Base-by-base conservation (phyloP, 2,113 vertebrate genomes). In the Serinus canaria region DNA sequence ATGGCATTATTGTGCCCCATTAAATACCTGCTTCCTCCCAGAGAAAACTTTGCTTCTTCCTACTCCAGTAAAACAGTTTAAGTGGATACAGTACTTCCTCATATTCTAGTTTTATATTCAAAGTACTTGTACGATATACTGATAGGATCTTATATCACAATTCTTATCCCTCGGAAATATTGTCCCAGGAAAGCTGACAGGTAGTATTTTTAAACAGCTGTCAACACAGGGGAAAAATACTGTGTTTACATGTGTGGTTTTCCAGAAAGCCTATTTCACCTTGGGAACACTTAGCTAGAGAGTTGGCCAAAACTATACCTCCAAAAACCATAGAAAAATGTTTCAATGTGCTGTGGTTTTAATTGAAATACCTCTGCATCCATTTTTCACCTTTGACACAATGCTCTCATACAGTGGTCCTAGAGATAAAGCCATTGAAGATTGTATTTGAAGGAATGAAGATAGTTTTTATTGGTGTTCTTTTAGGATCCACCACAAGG, bases 391-490 rank as follows among this genome's bases (percentile, higher is more conserved):
- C 56, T 95, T 90, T 58, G 67, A 84, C 64, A 49, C 76, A 79
- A 62, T 85, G 66, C 46, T 87, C 43, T 90, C 28, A 76, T 95
- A 41, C 62, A 84, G 81, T 79, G 88, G 93, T 94, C 93, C 92
- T 95, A 90, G 63, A 88, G 79, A 76, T 93, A 83, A 92, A 96
- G 63, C 56, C 69, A 43, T 75, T 92, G 82, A 96, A 74, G 90
- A 70, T 28, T 96, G 62, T 93, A 92, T 95, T 96, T 96, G 73
- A 89, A 94, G 62, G 83, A 93, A 69, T 97, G 91, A 95, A 95
- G 90, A 81, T 84, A 87, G 93, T 95, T 90, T 96, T 95, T 94
- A 96, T 97, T 83, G 87, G 89, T 93, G 68, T 96, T 96, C 93
- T 93, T 96, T 86, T 96, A 96, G 92, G 93, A 80, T 87, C 89